Base-by-base conservation (phyloP, 1,140 invertebrate genomes). In the Wasmannia auropunctata region DNA sequence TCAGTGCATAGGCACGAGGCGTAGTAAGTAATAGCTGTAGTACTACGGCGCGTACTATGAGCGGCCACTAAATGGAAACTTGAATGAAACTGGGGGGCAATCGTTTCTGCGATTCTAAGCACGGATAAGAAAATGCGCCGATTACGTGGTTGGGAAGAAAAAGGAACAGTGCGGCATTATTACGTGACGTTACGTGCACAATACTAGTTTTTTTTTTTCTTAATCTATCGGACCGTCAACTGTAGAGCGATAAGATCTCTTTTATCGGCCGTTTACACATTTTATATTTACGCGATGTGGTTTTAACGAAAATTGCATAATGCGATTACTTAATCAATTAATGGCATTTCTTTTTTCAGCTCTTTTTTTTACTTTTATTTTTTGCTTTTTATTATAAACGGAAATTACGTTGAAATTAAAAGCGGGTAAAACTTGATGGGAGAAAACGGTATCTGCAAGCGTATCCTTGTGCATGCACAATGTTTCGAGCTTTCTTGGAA, bases 21-120 rank as follows among this genome's bases (percentile, higher is more conserved):
- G 90, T 91, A 86, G 90, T 91, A 91, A 86, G 87, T 89, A 91
- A 91, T 86, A 87, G 90, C 77, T 86, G 89, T 86, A 91, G 90
- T 91, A 91, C 67, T 86, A 83, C 87, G 58, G 56, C 62, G 83
- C 85, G 87, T 89, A 86, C 87, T 91, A 89, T 81, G 86, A 86
- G 72, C 49, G 90, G 74, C 86, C 74, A 76, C 77, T 91, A 91
- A 91, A 91, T 91, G 87, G 87, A 91, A 91, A 91, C 88, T 80
- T 92, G 91, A 92, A 92, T 92, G 91, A 91, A 91, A 77, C 87
- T 76, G 49, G 75, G 79, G 40, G 62, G 89, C 84, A 88, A 83
- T 76, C 49, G 89, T 91, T 91, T 90, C 85, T 88, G 89, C 84
- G 90, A 91, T 92, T 91, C 89, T 87, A 88, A 86, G 79, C 86